Base-by-base conservation (phyloP, 2,797 vertebrate genomes). In the Diplodus sargus region DNA sequence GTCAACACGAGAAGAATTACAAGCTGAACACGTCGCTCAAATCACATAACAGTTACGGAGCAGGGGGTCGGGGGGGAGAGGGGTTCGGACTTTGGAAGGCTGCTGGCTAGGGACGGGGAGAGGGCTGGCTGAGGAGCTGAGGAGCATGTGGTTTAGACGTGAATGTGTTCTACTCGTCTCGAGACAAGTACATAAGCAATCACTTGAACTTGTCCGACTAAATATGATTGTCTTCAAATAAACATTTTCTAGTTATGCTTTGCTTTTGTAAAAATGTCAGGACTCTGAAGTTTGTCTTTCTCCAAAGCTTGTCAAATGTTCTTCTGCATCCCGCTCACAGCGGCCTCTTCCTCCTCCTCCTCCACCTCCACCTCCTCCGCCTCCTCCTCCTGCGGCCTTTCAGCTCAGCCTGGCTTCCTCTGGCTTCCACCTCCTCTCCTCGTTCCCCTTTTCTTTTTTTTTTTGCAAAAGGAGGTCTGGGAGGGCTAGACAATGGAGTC, bases 181-280 rank as follows among this genome's bases (percentile, higher is more conserved):
- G 78, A 74, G 94, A 95, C 94, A 92, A 95, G 95, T 92, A 91
- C 72, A 87, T 94, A 95, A 95, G 93, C 94, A 88, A 93, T 95
- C 90, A 89, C 93, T 93, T 91, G 89, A 93, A 92, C 88, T 92
- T 93, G 95, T 96, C 94, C 92, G 87, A 94, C 95, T 95, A 96
- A 94, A 95, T 93, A 94, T 96, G 96, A 97, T 97, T 97, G 97
- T 97, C 97, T 97, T 96, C 95, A 95, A 96, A 96, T 95, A 93
- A 95, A 95, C 91, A 88, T 94, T 94, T 93, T 93, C 84, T 93
- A 87, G 78, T 87, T 89, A 81, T 79, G 78, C 81, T 92, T 92
- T 88, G 75, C 73, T 90, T 88, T 91, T 91, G 89, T 92, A 94
- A 93, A 95, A 95, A 91, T 90, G 92, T 92, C 94, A 88, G 89